Evolutionary conservation across 2,113 vertebrate species (phyloP), one percentile per base, ranked within the genome.

Genomic region (Pongo pygmaeus): DNA sequence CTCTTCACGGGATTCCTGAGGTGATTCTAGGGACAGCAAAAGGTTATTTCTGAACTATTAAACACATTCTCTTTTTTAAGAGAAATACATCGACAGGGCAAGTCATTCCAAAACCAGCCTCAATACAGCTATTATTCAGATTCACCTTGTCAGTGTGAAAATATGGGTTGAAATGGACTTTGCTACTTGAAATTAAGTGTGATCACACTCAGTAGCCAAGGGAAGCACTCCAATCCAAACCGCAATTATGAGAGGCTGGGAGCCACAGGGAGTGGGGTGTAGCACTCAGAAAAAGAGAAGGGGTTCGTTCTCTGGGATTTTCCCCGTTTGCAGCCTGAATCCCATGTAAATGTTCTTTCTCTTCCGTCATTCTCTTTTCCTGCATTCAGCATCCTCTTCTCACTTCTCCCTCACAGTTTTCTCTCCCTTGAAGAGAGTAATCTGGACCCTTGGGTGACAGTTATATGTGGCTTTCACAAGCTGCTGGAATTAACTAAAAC

Each of bases 111-210:
- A 93, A 75, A 12, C 50, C 69, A 81, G 75, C 67, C 30, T 93
- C 74, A 40, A 5, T n/a, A 8, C 8, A 38, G 64, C 85, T 89
- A 35, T 79, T 96, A 95, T 86, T 96, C 95, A 91, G 89, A 93
- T 91, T 83, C 92, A 90, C 85, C 72, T 93, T 32, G 50, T 89
- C 78, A 50, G 72, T 77, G 95, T 98, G 96, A 97, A 95, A 97
- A 96, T 50, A 18, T 35, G 67, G 94, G 77, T 95, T 46, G 48
- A 95, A 95, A 96, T 86, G 97, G 97, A 97, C 95, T 97, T 95
- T 79, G 94, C 91, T 95, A 50, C 88, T 94, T 96, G 97, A 96
- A 97, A 98, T 98, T 77, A 96, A 98, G 98, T 97, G 97, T 86
- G 97, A 97, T 97, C 94, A 93, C 97, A 98, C 95, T 84, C 20